Evolutionary conservation across 2,797 vertebrate species (phyloP).

Genomic region (Chelmon rostratus): DNA sequence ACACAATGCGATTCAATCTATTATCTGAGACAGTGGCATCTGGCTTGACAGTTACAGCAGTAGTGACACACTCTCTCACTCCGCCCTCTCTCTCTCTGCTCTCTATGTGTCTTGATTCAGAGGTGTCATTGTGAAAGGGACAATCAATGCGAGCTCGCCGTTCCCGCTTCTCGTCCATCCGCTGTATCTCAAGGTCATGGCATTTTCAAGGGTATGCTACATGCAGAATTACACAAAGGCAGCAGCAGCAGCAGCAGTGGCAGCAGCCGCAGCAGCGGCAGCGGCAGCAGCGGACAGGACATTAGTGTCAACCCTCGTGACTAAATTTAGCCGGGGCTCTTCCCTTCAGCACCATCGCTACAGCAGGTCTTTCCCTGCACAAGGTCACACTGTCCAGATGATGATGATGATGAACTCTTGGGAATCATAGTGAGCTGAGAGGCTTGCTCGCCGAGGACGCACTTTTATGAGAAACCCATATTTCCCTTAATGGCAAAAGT

Average conservation of each 20-base stretch:
- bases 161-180: constrained; percentile 29
- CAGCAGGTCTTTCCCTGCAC: constrained; percentile 60
- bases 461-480: constrained; percentile 51
- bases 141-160: constrained; percentile 57
- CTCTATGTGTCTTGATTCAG: constrained; percentile 53
- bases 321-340: constrained; percentile 73
- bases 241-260: constrained; percentile 27
- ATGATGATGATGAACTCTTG: constrained; percentile 50
- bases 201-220: constrained; percentile 57
- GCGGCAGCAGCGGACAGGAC: constrained; percentile 36
- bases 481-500: constrained; percentile 54
- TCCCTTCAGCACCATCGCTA: constrained; percentile 51
- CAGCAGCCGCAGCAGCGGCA: constrained; percentile 24
- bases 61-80: constrained; percentile 45
- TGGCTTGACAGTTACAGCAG: constrained; percentile 56
- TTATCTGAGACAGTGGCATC: constrained; percentile 51
- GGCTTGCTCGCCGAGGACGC: constrained; percentile 11
- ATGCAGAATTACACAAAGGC: constrained; percentile 56
- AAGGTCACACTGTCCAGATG: constrained; percentile 66
- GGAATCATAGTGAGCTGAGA: constrained; percentile 48
- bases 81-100: constrained; percentile 10
- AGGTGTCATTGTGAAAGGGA: constrained; percentile 53
- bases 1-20: constrained; percentile 65
- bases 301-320: constrained; percentile 47
- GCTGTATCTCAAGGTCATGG: constrained; percentile 73